phyloP scores from a whole-genome alignment of 2,113 vertebrate genomes.

The Trogon melanurus region DNA sequence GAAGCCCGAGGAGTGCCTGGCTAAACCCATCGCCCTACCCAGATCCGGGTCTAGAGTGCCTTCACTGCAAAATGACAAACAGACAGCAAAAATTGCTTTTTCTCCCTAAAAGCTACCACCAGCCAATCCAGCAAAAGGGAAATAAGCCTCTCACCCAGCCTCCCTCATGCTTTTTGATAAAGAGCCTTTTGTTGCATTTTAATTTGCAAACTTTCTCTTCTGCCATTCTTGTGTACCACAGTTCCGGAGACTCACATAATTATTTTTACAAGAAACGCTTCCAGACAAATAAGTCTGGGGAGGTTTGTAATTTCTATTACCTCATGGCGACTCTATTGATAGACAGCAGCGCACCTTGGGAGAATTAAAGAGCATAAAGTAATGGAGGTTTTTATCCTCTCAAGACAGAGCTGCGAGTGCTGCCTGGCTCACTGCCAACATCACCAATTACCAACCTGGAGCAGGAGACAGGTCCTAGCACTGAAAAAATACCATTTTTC shows the following conservation, averaged over 20 bases:
- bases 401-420: conserved; percentile 1
- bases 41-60: neutral
- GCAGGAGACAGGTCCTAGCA: neutral
- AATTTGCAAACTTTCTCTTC: conserved; percentile 46
- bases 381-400: conserved; percentile 65
- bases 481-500: conserved; percentile 53
- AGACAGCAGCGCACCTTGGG: conserved; percentile 65
- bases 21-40: neutral
- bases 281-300: conserved; percentile 70
- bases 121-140: neutral
- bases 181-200: conserved; percentile 47
- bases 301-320: conserved; percentile 68
- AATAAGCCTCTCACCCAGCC: neutral
- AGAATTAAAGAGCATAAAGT: conserved; percentile 52
- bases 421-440: conserved; percentile 42
- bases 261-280: conserved; percentile 71
- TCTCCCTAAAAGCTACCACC: neutral
- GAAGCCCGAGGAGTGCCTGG: accelerated
- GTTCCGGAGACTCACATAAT: conserved; percentile 34
- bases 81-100: neutral
- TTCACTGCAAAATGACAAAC: neutral
- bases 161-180: neutral
- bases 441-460: conserved; percentile 59
- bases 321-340: conserved; percentile 65
- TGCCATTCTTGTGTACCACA: neutral